These are phyloP conservation scores for Neoniphon sammara DNA, from an alignment of 2,797 vertebrate genomes.

Conservation along the genomic window DNA sequence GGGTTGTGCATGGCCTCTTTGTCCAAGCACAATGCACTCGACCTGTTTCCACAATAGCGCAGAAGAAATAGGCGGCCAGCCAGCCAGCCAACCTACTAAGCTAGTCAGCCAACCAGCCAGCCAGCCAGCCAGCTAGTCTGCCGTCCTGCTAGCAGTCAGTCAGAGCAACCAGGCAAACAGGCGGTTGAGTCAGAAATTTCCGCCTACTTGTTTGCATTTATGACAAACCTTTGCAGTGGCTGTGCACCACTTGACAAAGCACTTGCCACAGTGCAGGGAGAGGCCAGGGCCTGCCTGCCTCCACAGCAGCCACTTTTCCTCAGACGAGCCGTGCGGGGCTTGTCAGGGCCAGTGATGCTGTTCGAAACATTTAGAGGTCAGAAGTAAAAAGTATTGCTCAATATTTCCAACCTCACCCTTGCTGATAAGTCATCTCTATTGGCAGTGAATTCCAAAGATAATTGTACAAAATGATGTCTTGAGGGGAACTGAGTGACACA, in stretches of 20 bases:
- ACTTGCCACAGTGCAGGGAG: conserved; percentile 33
- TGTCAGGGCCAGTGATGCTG: conserved; percentile 26
- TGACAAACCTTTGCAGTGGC: conserved; percentile 51
- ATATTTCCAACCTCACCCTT: conserved; percentile 7
- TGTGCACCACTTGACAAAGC: conserved; percentile 44
- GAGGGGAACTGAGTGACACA: conserved; percentile 31
- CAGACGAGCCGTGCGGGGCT: conserved; percentile 21
- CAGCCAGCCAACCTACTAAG: conserved; percentile 8
- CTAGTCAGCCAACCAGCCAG: conserved; percentile 36
- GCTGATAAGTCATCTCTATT: conserved; percentile 34
- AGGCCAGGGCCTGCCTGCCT: conserved; percentile 32
- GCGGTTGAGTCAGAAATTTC: conserved; percentile 41
- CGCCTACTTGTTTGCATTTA: conserved; percentile 58
- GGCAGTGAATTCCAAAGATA: conserved; percentile 22
- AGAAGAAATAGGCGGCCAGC: conserved; percentile 27
- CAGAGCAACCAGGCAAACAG: conserved; percentile 1
- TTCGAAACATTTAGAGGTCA: background rate
- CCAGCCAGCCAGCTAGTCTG: conserved; percentile 36
- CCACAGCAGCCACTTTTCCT: conserved; percentile 25
- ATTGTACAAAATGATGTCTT: conserved; percentile 16
- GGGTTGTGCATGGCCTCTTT: conserved; percentile 73
- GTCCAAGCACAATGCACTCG: conserved; percentile 76
- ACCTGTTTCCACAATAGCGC: conserved; percentile 76
- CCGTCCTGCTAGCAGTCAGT: conserved; percentile 15
- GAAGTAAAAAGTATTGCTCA: conserved; percentile 17